Base-by-base conservation (phyloP, 2,888 invertebrate genomes). In the Druceiella hillmani region DNA sequence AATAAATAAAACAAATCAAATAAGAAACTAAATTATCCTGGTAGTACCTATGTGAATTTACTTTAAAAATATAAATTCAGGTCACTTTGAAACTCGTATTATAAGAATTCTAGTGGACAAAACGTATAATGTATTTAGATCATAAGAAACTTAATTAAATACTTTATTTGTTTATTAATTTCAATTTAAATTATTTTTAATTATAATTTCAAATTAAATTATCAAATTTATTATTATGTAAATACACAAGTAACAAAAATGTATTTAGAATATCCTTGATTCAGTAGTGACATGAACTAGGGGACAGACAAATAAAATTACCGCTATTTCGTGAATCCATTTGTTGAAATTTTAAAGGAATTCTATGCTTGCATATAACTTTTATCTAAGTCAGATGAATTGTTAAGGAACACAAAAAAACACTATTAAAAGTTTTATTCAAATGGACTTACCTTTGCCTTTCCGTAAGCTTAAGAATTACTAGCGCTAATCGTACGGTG, bases 381-480 rank as follows among this genome's bases (percentile, higher is more conserved):
- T 26, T 26, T 26, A 11, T 26, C 26, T 26, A 26, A 4, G 4
- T 26, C 26, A 26, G 12, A 26, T 9, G 11, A 26, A 26, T 26
- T 26, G 26, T 26, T 26, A 26, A 26, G 26, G n/a, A 26, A 26
- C 26, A 26, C 26, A 26, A 26, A 26, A 26, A 26, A 5, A 9
- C 26, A 26, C 26, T 26, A 26, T 26, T 26, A 26, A 26, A 26
- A 26, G 26, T 26, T 26, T 26, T 26, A 26, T 26, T 26, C 26
- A 26, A 26, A 26, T 26, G 26, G 26, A 26, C 26, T 26, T 26
- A 4, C 26, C 26, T 26, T 26, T 26, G 26, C 26, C 26, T 26
- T 26, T 26, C n/a, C 26, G 26, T 26, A 26, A 26, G 26, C 26
- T 26, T 26, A 26, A 5, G 26, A 26, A 26, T 10, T 26, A 26